Base-by-base conservation (phyloP, 2,797 vertebrate genomes). In the Prunella strophiata region DNA sequence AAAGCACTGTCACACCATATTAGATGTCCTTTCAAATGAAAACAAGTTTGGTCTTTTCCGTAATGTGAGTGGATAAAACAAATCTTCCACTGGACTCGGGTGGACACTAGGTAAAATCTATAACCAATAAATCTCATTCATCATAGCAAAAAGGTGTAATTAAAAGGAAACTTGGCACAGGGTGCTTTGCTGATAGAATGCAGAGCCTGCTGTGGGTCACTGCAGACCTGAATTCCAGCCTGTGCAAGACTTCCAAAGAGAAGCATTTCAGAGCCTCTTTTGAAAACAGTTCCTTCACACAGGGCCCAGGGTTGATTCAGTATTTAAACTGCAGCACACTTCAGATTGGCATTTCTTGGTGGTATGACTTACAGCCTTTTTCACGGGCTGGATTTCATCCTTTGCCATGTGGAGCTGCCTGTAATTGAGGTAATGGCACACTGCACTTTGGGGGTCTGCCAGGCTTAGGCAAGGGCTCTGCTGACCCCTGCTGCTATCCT, bases 401-500 rank as follows among this genome's bases (percentile, higher is more conserved):
- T 65, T 51, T 74, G 51, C 71, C 71, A 4, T 51, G 85, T 61
- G 17, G 51, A 59, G 45, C 32, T 42, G 47, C 29, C 51, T 52
- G 59, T 32, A 42, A 25, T 18, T 34, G 86, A 54, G 66, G n/a
- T n/a, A 52, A 77, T 85, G 94, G 78, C 26, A 12, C 36, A 3
- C 32, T 67, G 63, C 17, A 21, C 48, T 27, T 38, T 4, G 2
- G 66, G 87, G 88, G 48, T 71, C 79, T 94, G 80, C 81, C 32
- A 16, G 54, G n/a, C 65, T 59, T 29, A 88, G 76, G 32, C 73
- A 74, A 79, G 95, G 83, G 77, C 86, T 95, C 88, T 94, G 86
- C 95, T 95, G 88, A 94, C 94, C 89, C 89, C 89, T 96, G 88
- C 91, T 93, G 88, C 92, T 91, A 7, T 87, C 42, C 42, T n/a